Base-by-base conservation (phyloP, 1,140 invertebrate species). In the Sweltsa coloradensis region DNA sequence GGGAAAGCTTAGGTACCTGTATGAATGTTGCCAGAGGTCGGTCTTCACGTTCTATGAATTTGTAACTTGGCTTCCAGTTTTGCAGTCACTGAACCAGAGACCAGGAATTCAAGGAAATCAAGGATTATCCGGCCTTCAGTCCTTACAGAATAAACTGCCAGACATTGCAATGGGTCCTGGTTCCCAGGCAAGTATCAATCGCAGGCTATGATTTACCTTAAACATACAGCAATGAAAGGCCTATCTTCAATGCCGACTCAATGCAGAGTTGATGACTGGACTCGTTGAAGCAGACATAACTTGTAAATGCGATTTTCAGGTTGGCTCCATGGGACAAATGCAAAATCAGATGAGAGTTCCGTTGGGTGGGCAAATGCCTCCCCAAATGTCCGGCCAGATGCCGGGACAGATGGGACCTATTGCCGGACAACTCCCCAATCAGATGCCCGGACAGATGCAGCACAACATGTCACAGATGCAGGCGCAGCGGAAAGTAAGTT, bases 71-170 rank as follows among this genome's bases (percentile, higher is more conserved):
- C 49, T 57, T 57, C 51, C 42, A 72, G 70, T 78, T 37, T 57
- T 78, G 21, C 76, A 78, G 60, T 72, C 68, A 26, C 60, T 78
- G 47, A 78, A 76, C 54, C 70, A 76, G 58, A 64, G 75, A 19
- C 76, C 75, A 39, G 71, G 62, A n/a, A n/a, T n/a, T n/a, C n/a
- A n/a, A n/a, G n/a, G n/a, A n/a, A n/a, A n/a, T 19, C 67, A 50
- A 37, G 34, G 44, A 2, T 5, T 46, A 22, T 14, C 44, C 22
- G 36, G 39, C 2, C 21, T 45, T 21, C 49, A 51, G 18, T n/a
- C 22, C 14, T 24, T 55, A 16, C 56, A 56, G 40, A 48, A 51
- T 23, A 61, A 57, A 50, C 52, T 55, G 41, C 51, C 26, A 16
- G 46, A 27, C 11, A 47, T 47, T 22, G 25, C 19, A 39, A 47